These are phyloP conservation scores for Brenthis ino DNA, from an alignment of 2,888 invertebrate genomes.

Conservation along the genomic window DNA sequence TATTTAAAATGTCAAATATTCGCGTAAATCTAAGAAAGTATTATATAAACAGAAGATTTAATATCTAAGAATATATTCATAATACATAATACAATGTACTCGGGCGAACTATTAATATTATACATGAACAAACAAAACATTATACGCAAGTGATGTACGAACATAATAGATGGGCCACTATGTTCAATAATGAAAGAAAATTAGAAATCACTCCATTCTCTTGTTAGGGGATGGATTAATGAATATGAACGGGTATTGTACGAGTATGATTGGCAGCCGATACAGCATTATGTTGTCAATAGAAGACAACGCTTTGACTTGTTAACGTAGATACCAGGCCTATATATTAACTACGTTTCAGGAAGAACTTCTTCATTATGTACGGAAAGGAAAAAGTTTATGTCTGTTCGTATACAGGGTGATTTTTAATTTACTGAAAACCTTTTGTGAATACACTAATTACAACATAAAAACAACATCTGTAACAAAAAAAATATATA, in stretches of 20 bases:
- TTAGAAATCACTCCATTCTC: conserved; percentile 14
- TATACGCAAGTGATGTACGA: not conserved
- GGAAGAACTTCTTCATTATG: not conserved
- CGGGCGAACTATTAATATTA: too few relatives aligned
- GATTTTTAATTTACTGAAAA: too few relatives aligned
- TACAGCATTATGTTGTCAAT: conserved; percentile 28
- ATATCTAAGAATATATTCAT: too few relatives aligned
- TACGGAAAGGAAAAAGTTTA: not conserved
- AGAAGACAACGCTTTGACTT: conserved; percentile 20
- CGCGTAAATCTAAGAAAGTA: too few relatives aligned
- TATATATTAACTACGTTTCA: conserved; percentile 11
- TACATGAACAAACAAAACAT: too few relatives aligned
- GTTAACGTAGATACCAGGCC: conserved; percentile 7
- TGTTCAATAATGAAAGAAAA: conserved; percentile 3
- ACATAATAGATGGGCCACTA: not conserved
- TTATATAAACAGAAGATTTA: too few relatives aligned
- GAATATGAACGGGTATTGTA: conserved; percentile 22
- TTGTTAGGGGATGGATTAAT: conserved; percentile 18
- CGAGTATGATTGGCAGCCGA: conserved; percentile 24
- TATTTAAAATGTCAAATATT: too few relatives aligned
- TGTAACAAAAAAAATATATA: too few relatives aligned
- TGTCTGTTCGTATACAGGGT: too few relatives aligned
- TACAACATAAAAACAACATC: too few relatives aligned
- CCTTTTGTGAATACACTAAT: too few relatives aligned
- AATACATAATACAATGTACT: too few relatives aligned